Evolutionary conservation across 2,113 vertebrate genomes (phyloP), one percentile per base, ranked within the genome.

Genomic region (Spermophilus dauricus): DNA sequence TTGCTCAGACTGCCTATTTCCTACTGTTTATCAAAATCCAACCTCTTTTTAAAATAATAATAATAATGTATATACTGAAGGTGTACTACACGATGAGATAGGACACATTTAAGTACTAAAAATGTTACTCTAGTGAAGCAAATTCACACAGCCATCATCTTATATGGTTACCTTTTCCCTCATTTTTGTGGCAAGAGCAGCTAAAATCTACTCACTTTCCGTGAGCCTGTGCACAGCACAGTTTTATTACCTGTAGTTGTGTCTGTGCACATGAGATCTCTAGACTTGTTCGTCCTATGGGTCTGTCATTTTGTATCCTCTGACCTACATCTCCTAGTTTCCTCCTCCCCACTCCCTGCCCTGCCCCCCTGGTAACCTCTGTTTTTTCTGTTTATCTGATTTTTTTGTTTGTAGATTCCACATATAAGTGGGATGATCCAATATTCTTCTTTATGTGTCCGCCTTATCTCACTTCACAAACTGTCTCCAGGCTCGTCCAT

Each of bases 241-340:
- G 16, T 37, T 13, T 58, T 26, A 8, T 56, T 58, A 14, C 22
- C 34, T 77, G 3, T 8, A 11, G 6, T 81, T 6, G 12, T 81
- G 20, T 13, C 56, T 20, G 2, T 4, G 6, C 24, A 67, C 5
- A 0, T 22, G 0, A 37, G 22, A 16, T n/a, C 10, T 39, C 20
- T 9, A 58, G n/a, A 13, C 22, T 8, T 30, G 37, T 32, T 28
- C n/a, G 4, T 20, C 58, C 16, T 7, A 5, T 1, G 2, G 6
- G 28, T 32, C 53, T 42, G 53, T 37, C 32, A 4, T 53, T 61
- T 26, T 39, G 51, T 30, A 32, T 14, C 18, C 53, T 42, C 53
- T 17, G 3, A n/a, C 20, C 30, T 4, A 3, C 22, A 16, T 51
- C 30, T 10, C 70, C 48, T 16, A 6, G 14, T 10, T 10, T 45